These are phyloP conservation scores for Acomys russatus DNA, from an alignment of 2,797 vertebrate genomes.

Conservation along the genomic window DNA sequence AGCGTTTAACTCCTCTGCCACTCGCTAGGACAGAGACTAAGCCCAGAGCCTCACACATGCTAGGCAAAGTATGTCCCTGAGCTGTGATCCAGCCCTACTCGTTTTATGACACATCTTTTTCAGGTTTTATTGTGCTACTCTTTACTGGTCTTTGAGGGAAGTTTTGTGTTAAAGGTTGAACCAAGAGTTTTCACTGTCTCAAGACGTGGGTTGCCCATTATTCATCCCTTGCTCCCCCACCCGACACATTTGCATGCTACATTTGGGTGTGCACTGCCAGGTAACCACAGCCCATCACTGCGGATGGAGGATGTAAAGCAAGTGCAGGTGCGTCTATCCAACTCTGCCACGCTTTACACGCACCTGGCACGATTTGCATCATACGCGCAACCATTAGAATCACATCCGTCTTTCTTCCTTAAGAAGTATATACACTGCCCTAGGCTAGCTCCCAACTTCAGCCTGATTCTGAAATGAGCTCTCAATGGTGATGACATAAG, in stretches of 20 bases:
- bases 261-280: conserved; percentile 65
- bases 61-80: neutral
- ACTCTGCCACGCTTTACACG: conserved; percentile 9
- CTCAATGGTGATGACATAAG: conserved; percentile 49
- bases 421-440: conserved; percentile 15
- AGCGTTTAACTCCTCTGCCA: neutral
- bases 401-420: conserved; percentile 29
- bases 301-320: conserved; percentile 44
- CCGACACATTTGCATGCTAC: conserved; percentile 56
- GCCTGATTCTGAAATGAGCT: neutral
- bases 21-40: neutral
- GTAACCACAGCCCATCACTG: conserved; percentile 32
- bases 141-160: conserved; percentile 27
- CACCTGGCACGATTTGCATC: conserved; percentile 70
- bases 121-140: conserved; percentile 46
- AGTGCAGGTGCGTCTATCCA: conserved; percentile 60
- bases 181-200: conserved; percentile 52
- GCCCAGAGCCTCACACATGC: neutral
- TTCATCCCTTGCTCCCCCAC: neutral
- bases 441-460: conserved; percentile 49
- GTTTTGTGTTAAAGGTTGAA: conserved; percentile 48
- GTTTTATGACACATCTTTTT: conserved; percentile 54
- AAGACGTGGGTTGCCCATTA: conserved; percentile 52
- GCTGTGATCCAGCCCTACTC: neutral
- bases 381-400: neutral